Evolutionary conservation across 2,888 invertebrate genomes (phyloP).

Genomic region (Proisotoma minuta): DNA sequence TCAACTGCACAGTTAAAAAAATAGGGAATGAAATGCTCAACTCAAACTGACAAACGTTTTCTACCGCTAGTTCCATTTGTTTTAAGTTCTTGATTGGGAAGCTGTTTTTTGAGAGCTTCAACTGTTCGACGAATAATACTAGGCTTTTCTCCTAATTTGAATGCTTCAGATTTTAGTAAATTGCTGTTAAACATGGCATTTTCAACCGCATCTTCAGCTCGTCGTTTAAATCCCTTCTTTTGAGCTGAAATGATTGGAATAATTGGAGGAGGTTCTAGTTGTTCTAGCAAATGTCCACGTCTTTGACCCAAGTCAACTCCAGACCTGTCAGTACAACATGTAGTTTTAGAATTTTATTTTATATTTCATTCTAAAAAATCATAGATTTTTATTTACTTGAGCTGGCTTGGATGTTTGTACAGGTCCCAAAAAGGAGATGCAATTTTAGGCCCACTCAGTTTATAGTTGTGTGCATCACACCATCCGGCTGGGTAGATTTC

Average conservation of each 20-base stretch:
- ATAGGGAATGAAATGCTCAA: too few species aligned
- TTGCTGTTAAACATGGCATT: not conserved
- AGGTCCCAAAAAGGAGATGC: not conserved
- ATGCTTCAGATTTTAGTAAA: not conserved
- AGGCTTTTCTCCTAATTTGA: not conserved
- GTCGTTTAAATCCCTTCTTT: not conserved
- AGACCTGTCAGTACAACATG: too few species aligned
- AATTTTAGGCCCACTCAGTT: not conserved
- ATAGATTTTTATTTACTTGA: not conserved
- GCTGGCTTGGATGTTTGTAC: not conserved
- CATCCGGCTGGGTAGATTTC: conserved; percentile 40
- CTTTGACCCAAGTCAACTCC: too few species aligned
- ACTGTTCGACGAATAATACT: not conserved
- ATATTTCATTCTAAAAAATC: not conserved
- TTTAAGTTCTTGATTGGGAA: too few species aligned
- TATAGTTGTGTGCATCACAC: conserved; percentile 10
- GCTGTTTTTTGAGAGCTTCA: not conserved
- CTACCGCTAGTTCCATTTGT: too few species aligned
- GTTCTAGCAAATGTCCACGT: too few species aligned
- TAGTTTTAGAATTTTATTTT: too few species aligned
- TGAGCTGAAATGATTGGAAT: too few species aligned
- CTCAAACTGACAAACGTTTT: too few species aligned
- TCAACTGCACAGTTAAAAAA: too few species aligned
- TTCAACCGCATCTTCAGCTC: not conserved
- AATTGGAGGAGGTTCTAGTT: too few species aligned